Base-by-base conservation (phyloP, 2,113 vertebrate species). In the Dicentrarchus labrax region DNA sequence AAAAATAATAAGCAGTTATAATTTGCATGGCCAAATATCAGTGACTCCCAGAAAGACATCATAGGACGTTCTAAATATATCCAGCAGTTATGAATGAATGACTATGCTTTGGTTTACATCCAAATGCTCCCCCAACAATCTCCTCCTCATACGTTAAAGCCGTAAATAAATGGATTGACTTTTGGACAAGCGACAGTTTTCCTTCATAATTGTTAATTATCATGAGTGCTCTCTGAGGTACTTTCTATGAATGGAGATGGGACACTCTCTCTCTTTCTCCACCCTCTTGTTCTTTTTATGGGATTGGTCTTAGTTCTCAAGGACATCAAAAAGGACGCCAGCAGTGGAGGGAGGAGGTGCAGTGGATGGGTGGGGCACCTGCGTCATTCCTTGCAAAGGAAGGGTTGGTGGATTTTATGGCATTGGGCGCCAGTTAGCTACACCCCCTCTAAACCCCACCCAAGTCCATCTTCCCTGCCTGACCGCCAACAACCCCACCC, bases 181-280 rank as follows among this genome's bases (percentile, higher is more conserved):
- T 91, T 91, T 87, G 88, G 92, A 90, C 86, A 83, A 84, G 85
- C 48, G 39, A 50, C 86, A 84, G 84, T 93, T 93, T 91, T 85
- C 69, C 80, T 80, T 89, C 79, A 90, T 93, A 92, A 94, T 95
- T 94, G 91, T 94, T 95, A 92, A 95, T 96, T 92, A 96, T 89
- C 76, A 79, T 92, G 90, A 95, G 95, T 95, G 95, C 93, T 94
- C 85, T 92, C 79, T 67, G 80, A 86, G 86, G 89, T 84, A 89
- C 92, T 91, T 89, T 84, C 90, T 88, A 85, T 88, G 91, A 94
- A 95, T 93, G 92, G 84, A 70, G 78, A 82, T 87, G 69, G 65
- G 73, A 76, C 54, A 2, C 71, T 74, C 85, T 71, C 82, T 82
- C 13, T 39, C 30, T 69, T 57, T 51, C 84, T 73, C 90, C 84